Percentiles rank a stretch among this genome's conserved stretches.
phyloP scores from a whole-genome alignment of 2,888 invertebrate species.

The Rotaria macrura region DNA sequence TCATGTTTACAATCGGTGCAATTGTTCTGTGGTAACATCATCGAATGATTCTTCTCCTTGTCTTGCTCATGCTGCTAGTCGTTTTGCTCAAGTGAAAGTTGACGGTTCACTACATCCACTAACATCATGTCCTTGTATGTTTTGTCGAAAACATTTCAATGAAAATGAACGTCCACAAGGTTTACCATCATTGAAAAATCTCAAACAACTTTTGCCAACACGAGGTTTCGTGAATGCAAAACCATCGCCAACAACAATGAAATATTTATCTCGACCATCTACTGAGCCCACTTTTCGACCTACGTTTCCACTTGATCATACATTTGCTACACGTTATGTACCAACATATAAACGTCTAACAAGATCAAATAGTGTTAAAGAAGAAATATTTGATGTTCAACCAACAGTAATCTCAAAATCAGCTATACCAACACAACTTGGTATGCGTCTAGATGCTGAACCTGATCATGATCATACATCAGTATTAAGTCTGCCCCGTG shows the following conservation, averaged over 20 bases:
- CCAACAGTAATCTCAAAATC: not conserved
- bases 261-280: not conserved
- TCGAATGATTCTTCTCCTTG: not conserved
- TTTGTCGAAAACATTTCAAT: not conserved
- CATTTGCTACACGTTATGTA: not conserved
- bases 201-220: not conserved
- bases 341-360: not conserved
- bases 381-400: not conserved
- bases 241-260: not conserved
- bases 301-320: not conserved
- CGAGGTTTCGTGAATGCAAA: not conserved
- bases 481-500: not conserved
- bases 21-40: not conserved
- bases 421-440: not conserved
- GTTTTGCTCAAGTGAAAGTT: not conserved
- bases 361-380: not conserved
- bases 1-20: not conserved
- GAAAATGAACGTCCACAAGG: not conserved
- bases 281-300: not conserved
- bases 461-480: not conserved
- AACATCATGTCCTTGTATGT: not conserved
- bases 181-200: not conserved
- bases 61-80: not conserved
- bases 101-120: not conserved
- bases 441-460: not conserved